Conservation (phyloP, 1,140 invertebrate genomes). For the Magallana gigas region DNA sequence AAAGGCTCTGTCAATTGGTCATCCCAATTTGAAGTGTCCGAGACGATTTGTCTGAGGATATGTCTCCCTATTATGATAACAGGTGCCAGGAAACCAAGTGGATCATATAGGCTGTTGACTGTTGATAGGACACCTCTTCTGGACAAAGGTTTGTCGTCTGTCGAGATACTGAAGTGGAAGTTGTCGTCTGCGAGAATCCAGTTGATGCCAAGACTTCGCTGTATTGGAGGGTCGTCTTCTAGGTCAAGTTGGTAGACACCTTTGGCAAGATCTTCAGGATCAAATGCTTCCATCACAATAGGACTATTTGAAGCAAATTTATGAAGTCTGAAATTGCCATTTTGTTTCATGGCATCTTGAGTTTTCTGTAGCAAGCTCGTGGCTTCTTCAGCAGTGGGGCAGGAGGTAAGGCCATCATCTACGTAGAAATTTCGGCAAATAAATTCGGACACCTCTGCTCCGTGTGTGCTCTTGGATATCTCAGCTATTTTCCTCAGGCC, state of each 20-base stretch:
- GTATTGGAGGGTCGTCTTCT: constrained; percentile 1
- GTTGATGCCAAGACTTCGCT: constrained; percentile 39
- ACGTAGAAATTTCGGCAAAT: no score
- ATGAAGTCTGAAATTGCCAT: neutral
- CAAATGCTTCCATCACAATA: neutral
- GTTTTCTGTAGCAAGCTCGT: no score
- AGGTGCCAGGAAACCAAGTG: constrained; percentile 62
- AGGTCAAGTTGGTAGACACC: neutral
- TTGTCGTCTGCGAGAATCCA: neutral
- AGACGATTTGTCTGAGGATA: no score
- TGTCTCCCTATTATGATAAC: no score
- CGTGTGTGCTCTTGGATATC: constrained; percentile 49
- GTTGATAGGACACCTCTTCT: constrained; percentile 59
- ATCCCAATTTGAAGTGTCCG: no score
- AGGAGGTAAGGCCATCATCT: no score
- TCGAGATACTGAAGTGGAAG: neutral
- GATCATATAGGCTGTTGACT: constrained; percentile 62
- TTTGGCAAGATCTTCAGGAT: constrained; percentile 31
- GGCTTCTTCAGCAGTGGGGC: no score
- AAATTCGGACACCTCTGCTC: no score
- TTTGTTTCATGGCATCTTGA: no score
- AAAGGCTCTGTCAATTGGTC: no score
- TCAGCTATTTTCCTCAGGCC: neutral
- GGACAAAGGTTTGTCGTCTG: constrained; percentile 46
- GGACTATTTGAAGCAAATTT: neutral